Base-by-base conservation (phyloP, 1,140 invertebrate genomes). In the Kradibia gibbosae region DNA sequence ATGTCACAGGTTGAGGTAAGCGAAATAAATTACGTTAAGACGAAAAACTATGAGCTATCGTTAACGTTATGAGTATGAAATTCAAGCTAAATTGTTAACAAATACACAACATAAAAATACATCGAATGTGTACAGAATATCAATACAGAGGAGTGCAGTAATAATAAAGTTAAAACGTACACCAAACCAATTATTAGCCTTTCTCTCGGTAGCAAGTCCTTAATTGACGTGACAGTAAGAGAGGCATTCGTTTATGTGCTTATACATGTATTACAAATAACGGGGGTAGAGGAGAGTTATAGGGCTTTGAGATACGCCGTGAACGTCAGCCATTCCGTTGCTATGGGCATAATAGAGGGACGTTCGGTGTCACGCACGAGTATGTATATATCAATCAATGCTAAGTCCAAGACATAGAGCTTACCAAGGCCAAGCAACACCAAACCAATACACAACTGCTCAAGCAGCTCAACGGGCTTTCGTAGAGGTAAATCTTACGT, bases 381-480 rank as follows among this genome's bases (percentile, higher is more conserved):
- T 67, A 67, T 39, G 45, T 79, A 75, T 74, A 82, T 62, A 82
- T 82, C 81, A 82, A 82, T 82, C 81, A 82, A 82, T 78, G 81
- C 76, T 82, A 78, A 82, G 76, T 74, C 81, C 81, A 82, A 82
- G 81, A 82, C 80, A 78, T 31, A 82, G 80, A 82, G 80, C 75
- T 82, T 70, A 77, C 65, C 62, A 77, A 82, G 75, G 80, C 74
- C 80, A 77, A 82, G 75, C 74, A 82, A 73, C 75, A 78, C 36
- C 80, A 72, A 82, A 74, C 72, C 55, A 50, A 75, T 67, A 75
- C 34, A 81, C 60, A 81, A 67, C 76, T 55, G 48, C 73, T 78
- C 60, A 67, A 67, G 62, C 75, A 67, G 60, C 73, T 75, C 53
- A 75, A 75, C 53, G 8, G 75, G 55, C 55, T 45, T 77, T 62